phyloP scores from a whole-genome alignment of 2,797 vertebrate species.

The Numenius phaeopus region DNA sequence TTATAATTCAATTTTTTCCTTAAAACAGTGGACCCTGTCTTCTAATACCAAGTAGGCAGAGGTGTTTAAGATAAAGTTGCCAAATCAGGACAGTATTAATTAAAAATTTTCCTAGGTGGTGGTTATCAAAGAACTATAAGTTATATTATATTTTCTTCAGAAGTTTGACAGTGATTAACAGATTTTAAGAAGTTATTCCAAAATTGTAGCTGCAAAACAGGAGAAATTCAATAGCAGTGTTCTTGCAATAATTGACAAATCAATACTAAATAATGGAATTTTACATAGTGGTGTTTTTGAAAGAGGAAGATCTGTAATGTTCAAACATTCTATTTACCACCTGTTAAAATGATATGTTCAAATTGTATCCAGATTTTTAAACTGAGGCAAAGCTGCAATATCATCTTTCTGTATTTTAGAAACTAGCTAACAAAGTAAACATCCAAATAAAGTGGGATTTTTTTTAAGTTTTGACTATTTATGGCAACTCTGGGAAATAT shows the following conservation, averaged over 20 bases:
- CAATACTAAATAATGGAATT: neutral
- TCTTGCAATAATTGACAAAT: neutral
- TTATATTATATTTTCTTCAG: neutral
- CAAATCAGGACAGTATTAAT: neutral
- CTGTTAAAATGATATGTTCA: neutral
- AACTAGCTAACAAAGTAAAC: neutral
- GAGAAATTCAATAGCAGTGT: neutral
- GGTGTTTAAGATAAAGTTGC: neutral
- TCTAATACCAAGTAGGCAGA: neutral
- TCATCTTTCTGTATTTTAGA: neutral
- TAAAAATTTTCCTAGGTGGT: neutral
- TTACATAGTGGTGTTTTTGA: neutral
- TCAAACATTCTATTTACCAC: neutral
- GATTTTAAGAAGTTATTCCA: neutral
- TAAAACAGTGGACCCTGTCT: fast-evolving
- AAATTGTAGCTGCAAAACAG: neutral
- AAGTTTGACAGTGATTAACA: neutral
- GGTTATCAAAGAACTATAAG: neutral
- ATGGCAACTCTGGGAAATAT: neutral
- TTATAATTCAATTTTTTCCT: neutral
- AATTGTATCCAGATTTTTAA: neutral
- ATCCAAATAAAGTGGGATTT: neutral
- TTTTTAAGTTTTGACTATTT: neutral
- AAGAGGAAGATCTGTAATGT: neutral
- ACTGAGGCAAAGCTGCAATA: neutral